These are phyloP conservation scores for Acanthococcus lagerstroemiae DNA, from an alignment of 2,888 invertebrate species.

Conservation along the genomic window DNA sequence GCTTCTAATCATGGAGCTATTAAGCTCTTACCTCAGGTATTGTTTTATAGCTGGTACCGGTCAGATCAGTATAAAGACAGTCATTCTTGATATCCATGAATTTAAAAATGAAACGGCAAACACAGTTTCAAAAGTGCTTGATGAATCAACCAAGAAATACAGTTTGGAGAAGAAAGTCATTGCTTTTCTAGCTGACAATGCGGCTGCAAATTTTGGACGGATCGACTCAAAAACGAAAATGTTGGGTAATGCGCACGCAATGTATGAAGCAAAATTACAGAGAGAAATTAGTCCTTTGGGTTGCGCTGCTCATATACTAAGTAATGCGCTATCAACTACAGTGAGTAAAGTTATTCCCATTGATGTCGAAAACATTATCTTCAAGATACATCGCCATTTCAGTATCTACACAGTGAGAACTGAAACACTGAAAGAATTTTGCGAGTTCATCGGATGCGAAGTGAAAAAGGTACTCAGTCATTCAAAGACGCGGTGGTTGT, in stretches of 20 bases:
- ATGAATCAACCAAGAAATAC: neutral
- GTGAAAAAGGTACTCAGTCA: constrained; percentile 38
- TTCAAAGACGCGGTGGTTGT: constrained; percentile 38
- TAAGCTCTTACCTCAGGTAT: constrained; percentile 11
- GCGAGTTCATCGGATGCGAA: constrained; percentile 38
- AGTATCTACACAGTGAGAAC: constrained; percentile 40
- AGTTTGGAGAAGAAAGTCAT: constrained; percentile 10
- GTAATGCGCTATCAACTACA: constrained; percentile 39
- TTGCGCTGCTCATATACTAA: constrained; percentile 40
- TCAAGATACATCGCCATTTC: constrained; percentile 40
- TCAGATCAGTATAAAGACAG: constrained; percentile 1
- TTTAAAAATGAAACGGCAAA: constrained; percentile 13
- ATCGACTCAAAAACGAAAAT: too few relatives aligned
- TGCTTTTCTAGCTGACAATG: constrained; percentile 31
- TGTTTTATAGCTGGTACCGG: neutral
- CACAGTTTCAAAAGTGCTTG: constrained; percentile 16
- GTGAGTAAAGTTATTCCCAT: constrained; percentile 38
- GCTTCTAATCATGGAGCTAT: constrained; percentile 21
- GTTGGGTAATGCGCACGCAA: too few relatives aligned
- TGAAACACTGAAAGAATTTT: constrained; percentile 39
- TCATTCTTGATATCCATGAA: constrained; percentile 20
- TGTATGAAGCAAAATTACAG: constrained; percentile 2
- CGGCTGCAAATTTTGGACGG: constrained; percentile 33
- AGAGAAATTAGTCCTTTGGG: constrained; percentile 36
- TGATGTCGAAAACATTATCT: constrained; percentile 38